A percentile compares a stretch with the other conserved stretches of the same genome.
phyloP scores from a whole-genome alignment of 2,797 vertebrate genomes.

The Chelon auratus region DNA sequence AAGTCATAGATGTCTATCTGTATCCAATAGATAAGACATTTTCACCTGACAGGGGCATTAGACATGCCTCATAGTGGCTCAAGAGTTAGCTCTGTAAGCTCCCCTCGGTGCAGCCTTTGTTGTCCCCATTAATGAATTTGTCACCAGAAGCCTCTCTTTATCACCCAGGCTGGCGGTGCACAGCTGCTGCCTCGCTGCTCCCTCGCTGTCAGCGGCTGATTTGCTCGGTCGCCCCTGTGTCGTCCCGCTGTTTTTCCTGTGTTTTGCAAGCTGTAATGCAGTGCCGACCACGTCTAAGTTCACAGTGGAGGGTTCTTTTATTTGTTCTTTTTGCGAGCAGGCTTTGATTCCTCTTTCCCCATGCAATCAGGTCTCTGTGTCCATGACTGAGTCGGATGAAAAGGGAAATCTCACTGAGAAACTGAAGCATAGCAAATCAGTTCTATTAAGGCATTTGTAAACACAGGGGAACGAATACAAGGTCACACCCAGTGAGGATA shows the following conservation, averaged over 20 bases:
- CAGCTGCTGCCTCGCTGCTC: constrained; percentile 9
- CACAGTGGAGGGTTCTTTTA: constrained; percentile 9
- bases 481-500: constrained; percentile 11
- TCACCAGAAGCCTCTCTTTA: constrained; percentile 7
- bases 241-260: neutral
- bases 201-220: neutral
- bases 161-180: neutral
- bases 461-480: constrained; percentile 28
- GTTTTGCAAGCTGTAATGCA: neutral
- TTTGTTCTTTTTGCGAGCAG: neutral
- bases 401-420: constrained; percentile 9
- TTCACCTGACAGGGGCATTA: neutral
- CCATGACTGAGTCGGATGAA: neutral
- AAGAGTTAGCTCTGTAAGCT: neutral
- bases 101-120: neutral
- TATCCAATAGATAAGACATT: neutral
- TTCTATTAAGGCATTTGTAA: constrained; percentile 17
- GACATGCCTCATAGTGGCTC: neutral
- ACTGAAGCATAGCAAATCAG: constrained; percentile 13
- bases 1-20: neutral
- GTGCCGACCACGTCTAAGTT: neutral
- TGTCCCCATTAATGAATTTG: constrained; percentile 17
- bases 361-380: neutral
- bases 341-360: neutral
- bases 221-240: neutral